phyloP scores from a whole-genome alignment of 2,888 invertebrate genomes.

The Pseudococcus longispinus region DNA sequence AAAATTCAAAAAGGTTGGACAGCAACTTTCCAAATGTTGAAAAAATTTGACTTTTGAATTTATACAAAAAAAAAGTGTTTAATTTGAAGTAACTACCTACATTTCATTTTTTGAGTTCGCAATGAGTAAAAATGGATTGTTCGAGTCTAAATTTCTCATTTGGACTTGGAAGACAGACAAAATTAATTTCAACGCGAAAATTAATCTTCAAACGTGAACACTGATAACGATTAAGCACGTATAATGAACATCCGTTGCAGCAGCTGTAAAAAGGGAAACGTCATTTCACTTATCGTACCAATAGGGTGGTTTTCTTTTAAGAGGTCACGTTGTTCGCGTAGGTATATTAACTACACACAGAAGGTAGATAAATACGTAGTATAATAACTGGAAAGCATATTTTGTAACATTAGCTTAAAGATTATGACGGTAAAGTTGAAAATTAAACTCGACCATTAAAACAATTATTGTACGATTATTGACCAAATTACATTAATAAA shows the following conservation, averaged over 20 bases:
- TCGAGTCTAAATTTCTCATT: not conserved
- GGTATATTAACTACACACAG: not conserved
- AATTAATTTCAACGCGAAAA: not conserved
- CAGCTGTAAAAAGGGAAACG: not conserved
- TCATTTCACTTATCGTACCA: not conserved
- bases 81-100: no score
- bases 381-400: not conserved
- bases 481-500: slow-evolving; percentile 17
- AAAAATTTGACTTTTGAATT: no score
- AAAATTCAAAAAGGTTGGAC: no score
- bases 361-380: not conserved
- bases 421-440: not conserved
- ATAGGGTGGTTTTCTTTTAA: not conserved
- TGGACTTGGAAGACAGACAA: not conserved
- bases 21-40: no score
- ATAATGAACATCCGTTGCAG: not conserved
- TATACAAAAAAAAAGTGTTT: no score
- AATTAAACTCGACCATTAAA: not conserved
- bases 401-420: not conserved
- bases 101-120: no score
- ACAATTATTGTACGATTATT: slow-evolving; percentile 7
- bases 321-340: not conserved
- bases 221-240: not conserved
- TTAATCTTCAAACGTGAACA: not conserved
- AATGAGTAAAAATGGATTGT: not conserved